These are phyloP conservation scores for Andrena bucephala DNA, from an alignment of 2,888 invertebrate species.

Conservation along the genomic window DNA sequence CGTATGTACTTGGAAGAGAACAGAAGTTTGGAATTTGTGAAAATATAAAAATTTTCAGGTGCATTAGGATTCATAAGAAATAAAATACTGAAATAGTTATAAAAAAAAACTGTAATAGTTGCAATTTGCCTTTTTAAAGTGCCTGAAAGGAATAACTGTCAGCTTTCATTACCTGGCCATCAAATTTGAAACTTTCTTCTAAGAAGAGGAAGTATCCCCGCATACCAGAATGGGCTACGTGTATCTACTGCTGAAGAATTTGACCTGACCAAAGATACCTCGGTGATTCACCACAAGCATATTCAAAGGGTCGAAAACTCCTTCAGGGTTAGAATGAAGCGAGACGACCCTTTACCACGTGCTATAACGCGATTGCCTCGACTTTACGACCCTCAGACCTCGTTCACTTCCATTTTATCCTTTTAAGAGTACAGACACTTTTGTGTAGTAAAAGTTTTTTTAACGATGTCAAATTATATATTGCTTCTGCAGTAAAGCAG, in stretches of 20 bases:
- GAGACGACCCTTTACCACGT: slow-evolving; percentile 29
- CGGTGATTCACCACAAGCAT: slow-evolving; percentile 64
- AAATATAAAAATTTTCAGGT: too few relatives aligned
- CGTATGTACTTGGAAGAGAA: neutral
- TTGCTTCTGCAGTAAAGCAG: neutral
- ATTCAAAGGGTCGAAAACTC: slow-evolving; percentile 49
- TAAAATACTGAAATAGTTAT: too few relatives aligned
- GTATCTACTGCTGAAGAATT: slow-evolving; percentile 48
- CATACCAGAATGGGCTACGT: slow-evolving; percentile 55
- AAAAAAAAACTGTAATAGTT: too few relatives aligned
- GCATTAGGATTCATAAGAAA: too few relatives aligned
- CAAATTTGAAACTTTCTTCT: slow-evolving; percentile 36
- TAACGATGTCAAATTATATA: neutral
- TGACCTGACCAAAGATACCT: slow-evolving; percentile 40
- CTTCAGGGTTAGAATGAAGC: slow-evolving; percentile 35
- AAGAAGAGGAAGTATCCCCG: slow-evolving; percentile 24
- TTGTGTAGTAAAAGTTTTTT: slow-evolving; percentile 3
- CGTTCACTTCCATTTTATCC: neutral
- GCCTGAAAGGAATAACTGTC: neutral
- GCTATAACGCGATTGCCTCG: slow-evolving; percentile 9
- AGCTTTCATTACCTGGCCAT: neutral
- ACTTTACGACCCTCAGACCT: slow-evolving; percentile 31
- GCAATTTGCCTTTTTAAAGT: neutral
- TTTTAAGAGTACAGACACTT: neutral
- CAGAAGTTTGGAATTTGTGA: too few relatives aligned